Conservation (phyloP, 2,113 vertebrate genomes). For the Sinocyclocheilus maitianheensis region DNA sequence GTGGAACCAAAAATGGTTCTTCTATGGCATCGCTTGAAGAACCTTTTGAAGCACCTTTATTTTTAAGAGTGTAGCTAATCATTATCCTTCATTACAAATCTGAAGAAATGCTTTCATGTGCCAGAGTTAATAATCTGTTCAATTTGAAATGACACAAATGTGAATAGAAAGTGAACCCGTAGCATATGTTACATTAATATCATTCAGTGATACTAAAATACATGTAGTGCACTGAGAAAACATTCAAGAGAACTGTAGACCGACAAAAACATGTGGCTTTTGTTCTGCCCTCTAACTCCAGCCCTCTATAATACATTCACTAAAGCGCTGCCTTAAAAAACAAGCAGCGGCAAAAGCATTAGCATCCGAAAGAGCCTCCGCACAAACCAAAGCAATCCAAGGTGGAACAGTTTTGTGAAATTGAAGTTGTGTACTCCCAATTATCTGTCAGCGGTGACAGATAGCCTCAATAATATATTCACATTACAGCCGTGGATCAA, state of each 20-base stretch:
- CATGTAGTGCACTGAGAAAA: neutral
- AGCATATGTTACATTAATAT: neutral
- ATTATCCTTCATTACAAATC: neutral
- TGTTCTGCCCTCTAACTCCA: neutral
- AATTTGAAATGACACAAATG: neutral
- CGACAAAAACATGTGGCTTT: neutral
- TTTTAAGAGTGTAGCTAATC: neutral
- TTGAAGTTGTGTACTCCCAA: conserved; percentile 97
- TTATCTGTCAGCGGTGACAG: conserved; percentile 98
- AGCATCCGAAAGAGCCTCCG: conserved; percentile 63
- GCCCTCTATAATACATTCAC: neutral
- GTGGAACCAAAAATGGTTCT: too few species aligned
- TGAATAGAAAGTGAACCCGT: neutral
- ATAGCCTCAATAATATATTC: conserved; percentile 99
- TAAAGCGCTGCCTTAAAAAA: neutral
- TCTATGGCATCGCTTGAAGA: too few species aligned
- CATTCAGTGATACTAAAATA: neutral
- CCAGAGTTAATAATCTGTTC: neutral
- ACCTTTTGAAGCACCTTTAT: too few species aligned
- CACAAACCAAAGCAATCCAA: conserved; percentile 84
- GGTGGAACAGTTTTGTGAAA: conserved; percentile 92
- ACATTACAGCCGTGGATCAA: conserved; percentile 98
- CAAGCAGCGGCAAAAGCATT: neutral
- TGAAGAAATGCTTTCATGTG: neutral
- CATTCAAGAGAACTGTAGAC: neutral